These are phyloP conservation scores for Zapus hudsonius DNA, from an alignment of 2,113 vertebrate genomes.

Conservation along the genomic window DNA sequence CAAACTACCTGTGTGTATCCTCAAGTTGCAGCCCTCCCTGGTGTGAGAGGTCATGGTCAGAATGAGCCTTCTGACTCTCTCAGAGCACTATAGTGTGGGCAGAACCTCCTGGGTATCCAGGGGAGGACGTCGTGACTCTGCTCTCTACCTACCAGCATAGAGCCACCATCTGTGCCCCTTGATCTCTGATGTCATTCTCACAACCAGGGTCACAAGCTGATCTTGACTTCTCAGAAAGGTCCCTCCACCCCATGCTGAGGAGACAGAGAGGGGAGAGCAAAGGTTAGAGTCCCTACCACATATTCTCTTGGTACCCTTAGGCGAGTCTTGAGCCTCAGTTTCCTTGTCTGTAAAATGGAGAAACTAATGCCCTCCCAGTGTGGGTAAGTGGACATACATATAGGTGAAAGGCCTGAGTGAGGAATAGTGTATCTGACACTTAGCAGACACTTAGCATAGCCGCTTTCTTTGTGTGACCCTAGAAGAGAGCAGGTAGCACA, in stretches of 20 bases:
- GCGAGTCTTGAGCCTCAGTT: neutral
- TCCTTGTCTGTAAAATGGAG: neutral
- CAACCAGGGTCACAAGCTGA: neutral
- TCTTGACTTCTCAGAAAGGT: neutral
- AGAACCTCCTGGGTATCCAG: neutral
- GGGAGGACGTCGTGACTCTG: neutral
- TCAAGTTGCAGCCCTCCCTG: neutral
- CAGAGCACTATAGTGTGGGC: neutral
- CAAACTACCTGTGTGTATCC: neutral
- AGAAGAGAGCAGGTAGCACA: neutral
- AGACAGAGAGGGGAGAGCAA: neutral
- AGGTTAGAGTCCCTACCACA: neutral
- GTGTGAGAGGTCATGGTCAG: neutral
- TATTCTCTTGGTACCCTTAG: neutral
- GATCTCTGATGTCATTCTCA: neutral
- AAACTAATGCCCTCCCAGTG: too few relatives aligned
- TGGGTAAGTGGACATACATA: neutral
- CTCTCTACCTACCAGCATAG: neutral
- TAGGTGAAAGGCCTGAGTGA: rapidly evolving
- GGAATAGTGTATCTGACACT: neutral
- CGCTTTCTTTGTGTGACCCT: neutral
- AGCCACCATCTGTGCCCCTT: neutral
- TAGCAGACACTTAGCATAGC: neutral
- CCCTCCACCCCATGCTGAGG: neutral
- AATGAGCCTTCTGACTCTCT: neutral